phyloP scores from a whole-genome alignment of 2,797 vertebrate genomes.

The Phrynocephalus vlangalii region DNA sequence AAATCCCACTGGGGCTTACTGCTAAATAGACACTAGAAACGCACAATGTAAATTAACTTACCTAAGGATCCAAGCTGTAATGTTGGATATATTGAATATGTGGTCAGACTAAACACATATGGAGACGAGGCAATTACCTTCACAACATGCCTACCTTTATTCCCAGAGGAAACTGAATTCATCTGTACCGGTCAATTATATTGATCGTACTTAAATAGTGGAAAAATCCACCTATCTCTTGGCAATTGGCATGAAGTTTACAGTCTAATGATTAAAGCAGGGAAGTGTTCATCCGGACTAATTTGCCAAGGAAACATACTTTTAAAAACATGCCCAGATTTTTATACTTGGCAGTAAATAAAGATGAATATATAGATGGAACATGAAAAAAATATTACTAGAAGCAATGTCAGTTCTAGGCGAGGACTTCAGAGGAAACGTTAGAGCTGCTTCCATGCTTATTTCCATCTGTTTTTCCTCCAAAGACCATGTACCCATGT shows the following conservation, averaged over 20 bases:
- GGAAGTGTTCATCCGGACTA: slow-evolving; percentile 26
- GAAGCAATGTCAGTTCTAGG: not conserved
- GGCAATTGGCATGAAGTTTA: slow-evolving; percentile 1
- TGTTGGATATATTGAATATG: not conserved
- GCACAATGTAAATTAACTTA: not conserved
- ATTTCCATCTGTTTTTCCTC: not conserved
- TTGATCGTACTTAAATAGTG: slow-evolving; percentile 23
- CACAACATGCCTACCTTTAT: slow-evolving; percentile 3
- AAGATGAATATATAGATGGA: not conserved
- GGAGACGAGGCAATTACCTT: not conserved
- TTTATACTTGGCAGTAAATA: slow-evolving; percentile 5
- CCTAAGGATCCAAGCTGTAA: not conserved
- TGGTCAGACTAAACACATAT: not conserved
- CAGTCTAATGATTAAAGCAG: slow-evolving; percentile 16
- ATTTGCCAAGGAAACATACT: slow-evolving; percentile 7
- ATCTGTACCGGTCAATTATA: slow-evolving; percentile 23
- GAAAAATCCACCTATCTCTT: slow-evolving; percentile 20
- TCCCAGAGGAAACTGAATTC: slow-evolving; percentile 21
- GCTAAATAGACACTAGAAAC: not conserved
- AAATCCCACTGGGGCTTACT: not conserved
- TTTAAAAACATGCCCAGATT: not conserved
- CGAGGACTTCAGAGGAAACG: not conserved
- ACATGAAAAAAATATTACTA: not conserved
- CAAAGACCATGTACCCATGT: not conserved
- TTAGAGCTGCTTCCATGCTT: no score